These are phyloP conservation scores for human DNA, from an alignment of 2,113 vertebrate genomes.

Conservation along the genomic window GRCh38 chr2:37252001-37252500, in stretches of 20 bases:
- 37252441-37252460: neutral
- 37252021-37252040: neutral
- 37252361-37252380: neutral
- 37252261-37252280: neutral
- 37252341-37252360: neutral
- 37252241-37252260: neutral
- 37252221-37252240: neutral
- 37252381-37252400: neutral
- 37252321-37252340: neutral
- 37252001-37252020: neutral
- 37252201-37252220: neutral
- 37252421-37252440: neutral
- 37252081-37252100: neutral
- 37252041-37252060: neutral
- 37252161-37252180: neutral
- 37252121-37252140: slow-evolving; percentile 37
- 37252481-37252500: neutral
- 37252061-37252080: neutral
- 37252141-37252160: neutral
- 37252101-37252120: neutral
- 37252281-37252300: neutral
- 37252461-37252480: neutral
- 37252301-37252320: neutral
- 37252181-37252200: neutral
- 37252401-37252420: neutral